A percentile compares a stretch with the other conserved stretches of the same genome.
Evolutionary conservation across 1,140 invertebrate species (phyloP).

Genomic region (Drosophila nebulosa): DNA sequence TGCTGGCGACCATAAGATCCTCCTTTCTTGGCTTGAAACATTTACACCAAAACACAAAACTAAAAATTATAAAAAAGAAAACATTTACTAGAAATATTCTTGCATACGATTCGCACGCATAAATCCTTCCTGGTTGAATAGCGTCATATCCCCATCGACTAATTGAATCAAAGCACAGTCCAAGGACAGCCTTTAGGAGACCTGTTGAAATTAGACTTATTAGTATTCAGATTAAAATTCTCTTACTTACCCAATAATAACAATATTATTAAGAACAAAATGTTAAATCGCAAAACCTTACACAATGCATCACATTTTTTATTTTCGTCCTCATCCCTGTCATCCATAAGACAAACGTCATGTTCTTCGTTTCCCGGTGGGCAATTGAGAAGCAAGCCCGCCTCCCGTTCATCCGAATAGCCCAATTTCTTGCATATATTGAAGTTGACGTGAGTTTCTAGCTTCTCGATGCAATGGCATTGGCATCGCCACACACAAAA

Average conservation of each 20-base stretch:
- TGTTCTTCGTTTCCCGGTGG: constrained; percentile 28
- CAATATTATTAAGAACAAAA: constrained; percentile 1
- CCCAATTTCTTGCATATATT: constrained; percentile 49
- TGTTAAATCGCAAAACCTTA: not conserved
- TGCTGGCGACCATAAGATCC: constrained; percentile 48
- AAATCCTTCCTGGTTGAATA: constrained; percentile 25
- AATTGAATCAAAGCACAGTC: constrained; percentile 16
- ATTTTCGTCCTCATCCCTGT: not conserved
- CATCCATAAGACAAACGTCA: constrained; percentile 39
- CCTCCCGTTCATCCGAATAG: constrained; percentile 13
- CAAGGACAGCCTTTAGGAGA: constrained; percentile 26
- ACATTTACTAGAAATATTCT: constrained; percentile 21
- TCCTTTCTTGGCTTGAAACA: constrained; percentile 43
- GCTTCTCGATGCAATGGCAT: constrained; percentile 57
- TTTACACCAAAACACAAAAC: constrained; percentile 40
- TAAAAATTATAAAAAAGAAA: constrained; percentile 26
- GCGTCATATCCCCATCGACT: constrained; percentile 18
- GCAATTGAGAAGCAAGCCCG: constrained; percentile 46
- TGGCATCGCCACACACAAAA: constrained; percentile 63
- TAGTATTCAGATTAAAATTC: not conserved
- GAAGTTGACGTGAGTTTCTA: constrained; percentile 43
- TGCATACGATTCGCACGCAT: not conserved
- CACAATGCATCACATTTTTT: not conserved
- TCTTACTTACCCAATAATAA: constrained; percentile 26
- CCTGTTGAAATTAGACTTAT: not conserved